A percentile compares a stretch with the other conserved stretches of the same genome.
phyloP scores from a whole-genome alignment of 2,888 invertebrate genomes.

The Apomyelois bistriatella region DNA sequence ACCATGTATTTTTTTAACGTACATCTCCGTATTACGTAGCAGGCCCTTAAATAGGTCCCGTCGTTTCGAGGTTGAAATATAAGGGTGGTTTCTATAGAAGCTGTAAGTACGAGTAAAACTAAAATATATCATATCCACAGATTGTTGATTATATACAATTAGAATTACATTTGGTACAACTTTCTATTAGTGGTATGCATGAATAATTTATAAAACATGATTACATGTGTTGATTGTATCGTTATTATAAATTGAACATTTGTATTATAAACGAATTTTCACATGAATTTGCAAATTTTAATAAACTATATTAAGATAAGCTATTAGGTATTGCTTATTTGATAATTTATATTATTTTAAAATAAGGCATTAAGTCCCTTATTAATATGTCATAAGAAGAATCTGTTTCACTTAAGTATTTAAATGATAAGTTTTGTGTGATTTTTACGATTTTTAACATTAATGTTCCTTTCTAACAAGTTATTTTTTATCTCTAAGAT shows the following conservation, averaged over 20 bases:
- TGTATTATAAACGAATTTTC: conserved; percentile 19
- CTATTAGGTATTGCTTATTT: conserved; percentile 25
- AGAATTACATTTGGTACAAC: conserved; percentile 27
- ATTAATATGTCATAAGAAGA: conserved; percentile 21
- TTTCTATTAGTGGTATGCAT: conserved; percentile 29
- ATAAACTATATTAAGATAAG: conserved; percentile 19
- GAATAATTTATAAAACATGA: conserved; percentile 19
- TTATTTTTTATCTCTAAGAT: neutral
- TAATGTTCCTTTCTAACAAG: conserved; percentile 17
- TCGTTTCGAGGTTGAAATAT: neutral
- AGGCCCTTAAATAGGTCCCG: neutral
- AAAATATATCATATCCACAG: conserved; percentile 15
- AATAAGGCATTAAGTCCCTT: conserved; percentile 25
- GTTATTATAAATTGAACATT: conserved; percentile 19
- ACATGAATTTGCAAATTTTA: conserved; percentile 20
- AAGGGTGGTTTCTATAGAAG: neutral
- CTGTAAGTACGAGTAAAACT: neutral
- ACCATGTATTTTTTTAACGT: neutral
- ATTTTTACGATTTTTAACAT: conserved; percentile 15
- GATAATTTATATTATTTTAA: conserved; percentile 35
- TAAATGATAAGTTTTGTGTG: conserved; percentile 16
- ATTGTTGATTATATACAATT: conserved; percentile 22
- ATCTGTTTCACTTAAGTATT: conserved; percentile 19
- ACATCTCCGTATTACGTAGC: neutral
- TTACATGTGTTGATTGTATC: conserved; percentile 19